Percentiles rank a stretch among this genome's conserved stretches.
Evolutionary conservation across 2,888 invertebrate species (phyloP).

Genomic region (Cephus sareptanus): DNA sequence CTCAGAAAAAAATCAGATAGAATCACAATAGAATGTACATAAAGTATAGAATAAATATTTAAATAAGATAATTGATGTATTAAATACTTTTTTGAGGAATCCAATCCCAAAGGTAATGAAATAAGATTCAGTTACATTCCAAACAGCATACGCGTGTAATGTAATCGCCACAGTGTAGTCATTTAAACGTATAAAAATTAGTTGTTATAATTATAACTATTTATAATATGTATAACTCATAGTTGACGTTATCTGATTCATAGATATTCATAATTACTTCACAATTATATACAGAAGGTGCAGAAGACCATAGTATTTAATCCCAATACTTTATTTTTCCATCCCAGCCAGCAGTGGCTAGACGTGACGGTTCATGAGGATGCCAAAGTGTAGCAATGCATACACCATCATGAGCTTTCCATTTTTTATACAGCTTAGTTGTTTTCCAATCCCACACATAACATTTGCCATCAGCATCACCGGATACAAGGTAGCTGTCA

Average conservation of each 20-base stretch:
- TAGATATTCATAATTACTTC: not conserved
- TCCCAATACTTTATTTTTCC: slow-evolving; percentile 99
- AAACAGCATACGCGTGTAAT: not conserved
- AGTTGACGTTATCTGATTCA: not conserved
- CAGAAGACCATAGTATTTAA: slow-evolving; percentile 66
- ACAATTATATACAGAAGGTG: not conserved
- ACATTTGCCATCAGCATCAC: slow-evolving; percentile 98
- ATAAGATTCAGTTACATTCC: not conserved
- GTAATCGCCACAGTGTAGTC: not conserved
- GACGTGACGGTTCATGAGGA: slow-evolving; percentile 97
- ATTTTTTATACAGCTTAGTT: slow-evolving; percentile 96
- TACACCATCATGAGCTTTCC: slow-evolving; percentile 99
- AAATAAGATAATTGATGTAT: not conserved
- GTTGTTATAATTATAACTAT: not conserved
- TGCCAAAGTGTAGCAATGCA: slow-evolving; percentile 97
- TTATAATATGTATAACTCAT: not conserved
- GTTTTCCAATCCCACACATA: slow-evolving; percentile 99
- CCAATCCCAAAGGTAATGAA: not conserved
- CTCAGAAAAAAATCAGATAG: not conserved
- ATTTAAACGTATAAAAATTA: not conserved
- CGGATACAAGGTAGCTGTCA: slow-evolving; percentile 93
- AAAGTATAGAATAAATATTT: not conserved
- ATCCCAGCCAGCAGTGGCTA: slow-evolving; percentile 99
- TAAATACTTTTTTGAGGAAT: not conserved
- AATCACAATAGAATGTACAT: not conserved